Percentiles rank a stretch among this genome's conserved stretches.
phyloP scores from a whole-genome alignment of 2,888 invertebrate genomes.

The Anodontia alba region DNA sequence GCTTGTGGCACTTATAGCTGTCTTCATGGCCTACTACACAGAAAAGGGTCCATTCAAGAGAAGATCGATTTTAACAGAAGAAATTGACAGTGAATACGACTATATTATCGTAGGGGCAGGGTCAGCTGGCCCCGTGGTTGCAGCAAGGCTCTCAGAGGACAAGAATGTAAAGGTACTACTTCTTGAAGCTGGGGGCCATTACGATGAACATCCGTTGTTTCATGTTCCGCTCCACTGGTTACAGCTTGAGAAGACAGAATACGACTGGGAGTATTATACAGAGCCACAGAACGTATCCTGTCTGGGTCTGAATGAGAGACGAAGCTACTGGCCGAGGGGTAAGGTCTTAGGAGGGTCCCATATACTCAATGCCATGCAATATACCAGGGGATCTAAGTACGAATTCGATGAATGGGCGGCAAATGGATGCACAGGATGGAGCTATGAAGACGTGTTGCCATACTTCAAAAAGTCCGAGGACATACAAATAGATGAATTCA shows the following conservation, averaged over 20 bases:
- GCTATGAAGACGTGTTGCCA: constrained; percentile 15
- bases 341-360: constrained; percentile 31
- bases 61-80: constrained; percentile 2
- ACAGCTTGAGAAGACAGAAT: constrained; percentile 5
- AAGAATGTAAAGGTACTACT: constrained; percentile 21
- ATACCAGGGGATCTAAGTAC: constrained; percentile 29
- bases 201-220: constrained; percentile 26
- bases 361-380: constrained; percentile 34
- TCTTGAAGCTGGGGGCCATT: constrained; percentile 29
- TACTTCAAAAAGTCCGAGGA: constrained; percentile 23
- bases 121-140: constrained; percentile 17
- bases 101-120: constrained; percentile 11
- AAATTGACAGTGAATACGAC: background rate
- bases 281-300: constrained; percentile 32
- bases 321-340: constrained; percentile 31
- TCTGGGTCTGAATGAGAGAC: constrained; percentile 23
- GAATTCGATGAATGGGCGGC: constrained; percentile 28
- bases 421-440: constrained; percentile 24
- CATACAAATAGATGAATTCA: constrained; percentile 21
- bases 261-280: constrained; percentile 47
- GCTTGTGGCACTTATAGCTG: background rate
- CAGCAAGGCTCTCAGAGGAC: background rate
- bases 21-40: background rate
- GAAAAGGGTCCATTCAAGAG: background rate
- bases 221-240: constrained; percentile 32